Base-by-base conservation (phyloP, 2,113 vertebrate genomes). In the Tichodroma muraria region DNA sequence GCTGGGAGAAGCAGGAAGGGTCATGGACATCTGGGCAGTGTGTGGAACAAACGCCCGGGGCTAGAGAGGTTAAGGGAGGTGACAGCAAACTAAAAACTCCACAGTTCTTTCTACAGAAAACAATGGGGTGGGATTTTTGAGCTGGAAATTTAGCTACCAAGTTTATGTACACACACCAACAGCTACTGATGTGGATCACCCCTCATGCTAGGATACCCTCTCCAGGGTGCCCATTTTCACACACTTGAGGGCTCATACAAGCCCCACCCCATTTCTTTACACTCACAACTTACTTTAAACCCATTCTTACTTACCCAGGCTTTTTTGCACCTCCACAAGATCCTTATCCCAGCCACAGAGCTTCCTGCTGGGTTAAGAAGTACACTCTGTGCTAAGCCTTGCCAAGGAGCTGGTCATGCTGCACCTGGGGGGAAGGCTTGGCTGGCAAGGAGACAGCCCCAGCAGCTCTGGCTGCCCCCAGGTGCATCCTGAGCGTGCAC, bases 401-500 rank as follows among this genome's bases (percentile, higher is more conserved):
- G 18, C 72, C n/a, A 9, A n/a, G 49, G 56, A 60, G n/a, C 53
- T 64, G 80, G 18, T 21, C 12, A 0, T 19, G 44, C 17, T 65
- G 50, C 25, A 14, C 30, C 18, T 7, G 1, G 3, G 10, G n/a
- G n/a, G 2, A 49, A n/a, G 54, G 11, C 25, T 64, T 60, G 13
- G 15, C 12, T 59, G 57, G 15, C 20, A 5, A 27, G 69, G 37
- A 60, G 6, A 21, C 22, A 47, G 47, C 15, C 24, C 71, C 16
- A 75, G 45, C 38, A 83, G 22, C 22, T 16, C 13, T 60, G 25
- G 27, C 52, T 52, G 37, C 28, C 15, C n/a, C 15, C 25, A 11
- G 4, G 0, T 1, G 2, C 20, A 13, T 6, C 15, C 35, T 7
- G 63, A 83, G 35, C 52, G 4, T 13, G 61, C n/a, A 11, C 15